Base-by-base conservation (phyloP, 2,113 vertebrate genomes). In the Phyllostomus hastatus region DNA sequence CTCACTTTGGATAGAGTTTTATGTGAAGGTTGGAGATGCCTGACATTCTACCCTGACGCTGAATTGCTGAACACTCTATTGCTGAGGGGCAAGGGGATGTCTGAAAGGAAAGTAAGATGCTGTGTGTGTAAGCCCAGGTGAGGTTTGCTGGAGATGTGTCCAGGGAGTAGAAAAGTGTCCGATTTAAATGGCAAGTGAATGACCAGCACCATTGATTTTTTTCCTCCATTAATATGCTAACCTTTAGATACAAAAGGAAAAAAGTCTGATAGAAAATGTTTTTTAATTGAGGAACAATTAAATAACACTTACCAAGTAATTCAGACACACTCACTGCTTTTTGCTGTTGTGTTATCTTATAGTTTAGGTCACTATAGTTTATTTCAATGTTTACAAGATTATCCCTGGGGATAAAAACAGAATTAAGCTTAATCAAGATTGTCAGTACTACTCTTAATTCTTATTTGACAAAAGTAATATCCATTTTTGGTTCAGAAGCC, bases 371-470 rank as follows among this genome's bases (percentile, higher is more conserved):
- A 17, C 98, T 95, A 15, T 99, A 99, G 59, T 98, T 98, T 93
- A 99, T 99, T 92, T 99, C 99, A 97, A 99, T 98, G 87, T 96
- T 91, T 93, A 99, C 98, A 57, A 99, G 98, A 89, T 98, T 99
- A 95, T 98, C 93, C 96, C 98, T 99, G 83, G 28, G 75, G 72
- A 96, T 73, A 19, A 90, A 83, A 98, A 96, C 52, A 95, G 24
- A 94, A 26, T 96, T 46, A 82, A 3, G 46, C 33, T 95, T 31
- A 14, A 85, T 89, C 38, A 83, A 87, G 50, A 31, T 35, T 31
- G 3, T 69, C 9, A 54, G 24, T 4, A 69, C 1, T 26, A n/a
- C 16, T 64, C 41, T 54, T 78, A 35, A 38, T 75, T 93, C 75
- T 69, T 26, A 19, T 16, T 33, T 26, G 14, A 81, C 11, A 72